These are phyloP conservation scores for Leptura quadrifasciata DNA, from an alignment of 2,888 invertebrate species.

Conservation along the genomic window DNA sequence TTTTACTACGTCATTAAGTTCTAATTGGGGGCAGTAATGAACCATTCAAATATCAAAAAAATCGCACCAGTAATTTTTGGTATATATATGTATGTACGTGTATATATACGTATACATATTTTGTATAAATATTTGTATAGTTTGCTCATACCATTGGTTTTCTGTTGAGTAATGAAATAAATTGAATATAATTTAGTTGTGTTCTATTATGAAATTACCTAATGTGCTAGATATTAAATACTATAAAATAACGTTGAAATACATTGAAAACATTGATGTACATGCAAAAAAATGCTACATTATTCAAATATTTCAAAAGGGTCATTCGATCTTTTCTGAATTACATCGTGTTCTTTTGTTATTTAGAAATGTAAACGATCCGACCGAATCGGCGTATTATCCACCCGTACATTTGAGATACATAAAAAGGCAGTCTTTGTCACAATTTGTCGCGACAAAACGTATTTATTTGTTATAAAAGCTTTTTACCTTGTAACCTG, in stretches of 20 bases:
- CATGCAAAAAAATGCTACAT: neutral
- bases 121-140: too few species aligned
- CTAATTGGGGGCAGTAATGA: too few species aligned
- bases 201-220: too few species aligned
- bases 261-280: neutral
- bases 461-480: neutral
- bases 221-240: neutral
- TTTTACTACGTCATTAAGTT: too few species aligned
- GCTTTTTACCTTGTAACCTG: neutral
- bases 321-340: constrained; percentile 20
- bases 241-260: neutral
- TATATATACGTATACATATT: too few species aligned
- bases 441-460: constrained; percentile 7
- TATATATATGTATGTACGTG: too few species aligned
- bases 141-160: too few species aligned
- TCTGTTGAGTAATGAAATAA: too few species aligned
- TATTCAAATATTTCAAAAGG: constrained; percentile 10
- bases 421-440: constrained; percentile 1
- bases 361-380: constrained; percentile 12
- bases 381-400: neutral
- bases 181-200: too few species aligned
- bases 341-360: constrained; percentile 4
- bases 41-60: too few species aligned
- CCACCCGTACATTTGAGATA: neutral
- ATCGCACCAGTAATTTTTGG: too few species aligned